Conservation (phyloP, 2,113 vertebrate genomes). For the Mohoua ochrocephala region DNA sequence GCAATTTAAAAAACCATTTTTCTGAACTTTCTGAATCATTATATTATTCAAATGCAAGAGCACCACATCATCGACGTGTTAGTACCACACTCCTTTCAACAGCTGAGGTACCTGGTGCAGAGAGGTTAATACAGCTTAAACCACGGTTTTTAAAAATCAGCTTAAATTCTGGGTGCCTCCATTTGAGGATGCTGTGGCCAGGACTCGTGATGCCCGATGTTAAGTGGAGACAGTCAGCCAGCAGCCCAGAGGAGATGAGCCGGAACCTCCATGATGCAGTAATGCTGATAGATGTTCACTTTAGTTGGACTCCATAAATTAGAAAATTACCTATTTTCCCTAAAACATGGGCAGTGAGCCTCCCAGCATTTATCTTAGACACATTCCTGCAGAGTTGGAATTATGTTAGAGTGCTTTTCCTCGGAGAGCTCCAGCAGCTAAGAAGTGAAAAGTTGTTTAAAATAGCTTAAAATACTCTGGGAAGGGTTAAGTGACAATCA, state of each 20-base stretch:
- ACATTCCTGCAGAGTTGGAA: background rate
- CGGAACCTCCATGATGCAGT: background rate
- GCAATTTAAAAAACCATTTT: background rate
- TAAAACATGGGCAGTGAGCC: background rate
- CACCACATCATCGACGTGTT: background rate
- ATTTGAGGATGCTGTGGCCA: background rate
- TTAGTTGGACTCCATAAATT: background rate
- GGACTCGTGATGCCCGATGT: background rate
- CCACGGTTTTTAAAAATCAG: background rate
- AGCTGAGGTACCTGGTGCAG: background rate
- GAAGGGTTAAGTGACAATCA: background rate
- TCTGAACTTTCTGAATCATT: background rate
- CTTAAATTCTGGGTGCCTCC: background rate
- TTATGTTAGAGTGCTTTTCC: background rate
- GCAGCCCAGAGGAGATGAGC: background rate
- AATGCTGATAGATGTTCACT: background rate
- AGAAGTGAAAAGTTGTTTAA: background rate
- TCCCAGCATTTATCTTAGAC: background rate
- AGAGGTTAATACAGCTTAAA: background rate
- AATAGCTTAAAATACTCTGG: background rate
- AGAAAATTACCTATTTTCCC: background rate
- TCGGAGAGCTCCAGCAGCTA: background rate
- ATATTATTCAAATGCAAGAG: background rate
- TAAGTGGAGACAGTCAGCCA: fast-evolving
- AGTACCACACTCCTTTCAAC: background rate